Evolutionary conservation across 2,797 vertebrate genomes (phyloP).

Genomic region (Steatocranus sp.): DNA sequence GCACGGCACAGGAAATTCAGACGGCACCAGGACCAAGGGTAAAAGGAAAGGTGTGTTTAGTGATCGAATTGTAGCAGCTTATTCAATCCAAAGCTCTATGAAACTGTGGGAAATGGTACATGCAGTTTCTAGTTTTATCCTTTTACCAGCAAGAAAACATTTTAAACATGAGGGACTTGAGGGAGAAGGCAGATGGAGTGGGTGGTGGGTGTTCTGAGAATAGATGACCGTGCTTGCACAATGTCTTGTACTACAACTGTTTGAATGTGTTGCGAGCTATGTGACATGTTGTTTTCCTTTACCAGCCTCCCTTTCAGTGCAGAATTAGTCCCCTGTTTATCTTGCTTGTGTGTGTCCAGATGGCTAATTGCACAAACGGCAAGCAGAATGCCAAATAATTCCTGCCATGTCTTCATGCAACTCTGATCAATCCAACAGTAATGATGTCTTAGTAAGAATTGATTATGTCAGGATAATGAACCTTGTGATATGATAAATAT

Average conservation of each 20-base stretch:
- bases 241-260: neutral
- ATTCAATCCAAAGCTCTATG: neutral
- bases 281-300: conserved; percentile 8
- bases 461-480: conserved; percentile 14
- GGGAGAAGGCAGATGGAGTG: neutral
- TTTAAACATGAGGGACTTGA: neutral
- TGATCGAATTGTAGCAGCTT: neutral
- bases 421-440: neutral
- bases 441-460: neutral
- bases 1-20: conserved; percentile 28
- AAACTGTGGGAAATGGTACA: neutral
- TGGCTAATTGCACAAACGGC: conserved; percentile 21
- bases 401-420: neutral
- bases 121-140: neutral
- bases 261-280: neutral
- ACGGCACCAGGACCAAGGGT: conserved; percentile 12
- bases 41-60: conserved; percentile 65
- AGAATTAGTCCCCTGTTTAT: conserved; percentile 4
- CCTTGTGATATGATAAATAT: neutral
- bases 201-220: neutral
- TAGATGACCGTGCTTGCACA: neutral
- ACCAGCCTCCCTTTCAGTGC: neutral
- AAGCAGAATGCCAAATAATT: conserved; percentile 15
- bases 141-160: neutral
- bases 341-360: conserved; percentile 13